phyloP scores from a whole-genome alignment of 2,113 vertebrate species.

The Xiphophorus hellerii region DNA sequence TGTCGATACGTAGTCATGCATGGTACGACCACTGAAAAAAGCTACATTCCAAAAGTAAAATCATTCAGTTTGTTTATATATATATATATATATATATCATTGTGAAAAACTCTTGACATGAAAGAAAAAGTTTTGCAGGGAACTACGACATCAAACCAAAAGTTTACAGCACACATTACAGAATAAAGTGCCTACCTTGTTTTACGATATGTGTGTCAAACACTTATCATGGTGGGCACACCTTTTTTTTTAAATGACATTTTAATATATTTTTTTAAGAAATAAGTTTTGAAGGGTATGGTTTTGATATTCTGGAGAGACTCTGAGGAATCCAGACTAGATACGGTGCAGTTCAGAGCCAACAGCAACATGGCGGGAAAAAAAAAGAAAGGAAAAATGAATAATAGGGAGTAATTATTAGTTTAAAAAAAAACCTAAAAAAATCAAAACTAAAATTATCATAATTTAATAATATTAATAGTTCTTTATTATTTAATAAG shows the following conservation, averaged over 20 bases:
- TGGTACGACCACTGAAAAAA: slow-evolving; percentile 60
- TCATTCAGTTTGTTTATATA: slow-evolving; percentile 37
- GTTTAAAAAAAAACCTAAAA: neutral
- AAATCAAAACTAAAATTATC: too few relatives aligned
- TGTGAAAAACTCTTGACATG: slow-evolving; percentile 44
- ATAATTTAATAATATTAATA: too few relatives aligned
- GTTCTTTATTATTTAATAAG: too few relatives aligned
- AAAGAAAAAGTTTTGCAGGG: slow-evolving; percentile 50
- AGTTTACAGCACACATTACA: slow-evolving; percentile 64
- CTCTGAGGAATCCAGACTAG: neutral
- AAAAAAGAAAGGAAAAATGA: neutral
- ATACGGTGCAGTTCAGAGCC: slow-evolving; percentile 25
- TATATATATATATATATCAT: slow-evolving; percentile 44
- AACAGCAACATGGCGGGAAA: neutral
- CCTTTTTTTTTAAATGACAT: neutral
- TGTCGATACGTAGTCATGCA: slow-evolving; percentile 78
- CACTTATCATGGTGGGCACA: slow-evolving; percentile 39
- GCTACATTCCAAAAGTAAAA: slow-evolving; percentile 78
- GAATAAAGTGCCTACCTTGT: slow-evolving; percentile 48
- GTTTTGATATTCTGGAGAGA: slow-evolving; percentile 28
- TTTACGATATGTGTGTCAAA: slow-evolving; percentile 64
- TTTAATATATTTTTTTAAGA: neutral
- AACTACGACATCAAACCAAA: slow-evolving; percentile 55
- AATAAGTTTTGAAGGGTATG: slow-evolving; percentile 27
- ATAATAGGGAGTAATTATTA: neutral